phyloP scores from a whole-genome alignment of 2,888 invertebrate species.

The Drosophila melanosoma region DNA sequence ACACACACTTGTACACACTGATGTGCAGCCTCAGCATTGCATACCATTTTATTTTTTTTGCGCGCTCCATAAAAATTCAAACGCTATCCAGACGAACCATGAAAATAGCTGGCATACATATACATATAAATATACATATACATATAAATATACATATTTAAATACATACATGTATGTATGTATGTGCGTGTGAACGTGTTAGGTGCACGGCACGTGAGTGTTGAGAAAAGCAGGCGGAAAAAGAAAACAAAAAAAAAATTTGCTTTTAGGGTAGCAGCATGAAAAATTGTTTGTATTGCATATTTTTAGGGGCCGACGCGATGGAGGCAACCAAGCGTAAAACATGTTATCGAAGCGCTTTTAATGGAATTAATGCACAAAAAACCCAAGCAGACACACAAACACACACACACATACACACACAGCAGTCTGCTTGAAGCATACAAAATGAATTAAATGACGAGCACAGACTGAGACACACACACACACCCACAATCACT shows the following conservation, averaged over 20 bases:
- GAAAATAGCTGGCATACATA: slow-evolving; percentile 27
- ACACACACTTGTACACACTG: not conserved
- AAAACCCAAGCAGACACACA: slow-evolving; percentile 38
- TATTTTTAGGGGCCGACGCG: slow-evolving; percentile 69
- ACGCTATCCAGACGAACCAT: slow-evolving; percentile 28
- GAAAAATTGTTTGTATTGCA: slow-evolving; percentile 74
- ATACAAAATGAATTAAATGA: slow-evolving; percentile 56
- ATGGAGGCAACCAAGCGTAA: slow-evolving; percentile 66
- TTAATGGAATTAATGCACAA: slow-evolving; percentile 72
- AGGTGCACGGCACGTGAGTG: slow-evolving; percentile 52
- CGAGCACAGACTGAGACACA: slow-evolving; percentile 4
- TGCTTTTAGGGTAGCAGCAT: slow-evolving; percentile 48
- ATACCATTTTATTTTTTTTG: slow-evolving; percentile 28
- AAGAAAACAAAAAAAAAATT: slow-evolving; percentile 20
- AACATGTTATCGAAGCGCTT: slow-evolving; percentile 72
- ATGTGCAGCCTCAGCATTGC: slow-evolving; percentile 37
- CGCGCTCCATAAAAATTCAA: slow-evolving; percentile 48
- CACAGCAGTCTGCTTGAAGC: slow-evolving; percentile 16
- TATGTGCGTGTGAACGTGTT: slow-evolving; percentile 26
- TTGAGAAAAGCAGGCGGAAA: slow-evolving; percentile 21
- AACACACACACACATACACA: slow-evolving; percentile 15
- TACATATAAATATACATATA: slow-evolving; percentile 1
- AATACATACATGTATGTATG: not conserved
- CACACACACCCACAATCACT: not conserved
- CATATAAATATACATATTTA: not conserved